Base-by-base conservation (phyloP, 2,113 vertebrate species). In the Pongo abelii region DNA sequence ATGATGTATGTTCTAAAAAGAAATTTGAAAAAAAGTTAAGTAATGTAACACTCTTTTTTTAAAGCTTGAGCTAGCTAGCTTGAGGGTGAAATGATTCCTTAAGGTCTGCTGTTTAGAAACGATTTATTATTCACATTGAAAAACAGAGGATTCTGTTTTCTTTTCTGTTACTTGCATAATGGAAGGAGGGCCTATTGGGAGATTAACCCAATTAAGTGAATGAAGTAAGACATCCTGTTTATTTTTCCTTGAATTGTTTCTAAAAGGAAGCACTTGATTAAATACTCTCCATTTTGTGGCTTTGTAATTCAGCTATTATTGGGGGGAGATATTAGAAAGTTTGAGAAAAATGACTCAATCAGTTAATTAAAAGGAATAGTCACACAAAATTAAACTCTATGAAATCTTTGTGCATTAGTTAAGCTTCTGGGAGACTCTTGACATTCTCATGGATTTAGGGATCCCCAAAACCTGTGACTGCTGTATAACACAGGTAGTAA, bases 181-280 rank as follows among this genome's bases (percentile, higher is more conserved):
- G 13, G 46, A 80, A 81, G 57, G 61, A 78, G 57, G 61, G 16
- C 78, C n/a, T 85, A 0, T 35, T 64, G 94, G 46, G 74, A 86
- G 16, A 32, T 79, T 75, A 94, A 86, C 67, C 16, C 8, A 80
- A 32, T 64, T 91, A n/a, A 27, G 35, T 48, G 38, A 77, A 88
- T 59, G 35, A 92, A 72, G 9, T 89, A 95, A 84, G 48, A 1
- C 8, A 57, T 92, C 25, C 11, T 94, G 9, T 80, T 92, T 90
- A 61, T 69, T 97, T 95, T 46, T 86, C 30, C 46, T 95, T 93
- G 59, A 89, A 74, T 97, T 94, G 52, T 69, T 95, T 94, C 50
- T 95, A 69, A 92, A 93, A 67, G 18, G 43, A 89, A 8, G 9
- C 59, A 81, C 7, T 88, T 89, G 23, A 70, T 88, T 95, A 91